Percentiles rank a stretch among this genome's conserved stretches.
Evolutionary conservation across 2,113 vertebrate species (phyloP).

Genomic region (Ictalurus punctatus): DNA sequence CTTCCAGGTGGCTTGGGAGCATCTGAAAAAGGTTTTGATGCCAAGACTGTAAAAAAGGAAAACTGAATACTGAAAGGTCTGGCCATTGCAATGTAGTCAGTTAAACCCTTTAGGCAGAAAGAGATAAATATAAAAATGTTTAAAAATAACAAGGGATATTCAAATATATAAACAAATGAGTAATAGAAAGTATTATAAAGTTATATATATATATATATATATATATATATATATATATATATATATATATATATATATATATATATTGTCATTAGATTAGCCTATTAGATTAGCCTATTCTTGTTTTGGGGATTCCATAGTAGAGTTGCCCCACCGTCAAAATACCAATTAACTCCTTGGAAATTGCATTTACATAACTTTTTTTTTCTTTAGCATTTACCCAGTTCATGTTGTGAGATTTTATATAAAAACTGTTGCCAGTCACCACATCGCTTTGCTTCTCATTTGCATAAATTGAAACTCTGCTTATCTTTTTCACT

Average conservation of each 20-base stretch:
- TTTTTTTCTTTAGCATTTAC: background rate
- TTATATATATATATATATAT: background rate
- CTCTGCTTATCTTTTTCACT: background rate
- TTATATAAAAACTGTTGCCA: background rate
- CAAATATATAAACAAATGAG: background rate
- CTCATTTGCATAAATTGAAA: slow-evolving; percentile 1
- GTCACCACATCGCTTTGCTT: background rate
- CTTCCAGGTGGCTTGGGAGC: background rate
- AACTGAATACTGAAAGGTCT: background rate
- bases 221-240: too few relatives aligned
- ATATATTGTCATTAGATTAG: background rate
- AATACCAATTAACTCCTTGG: background rate
- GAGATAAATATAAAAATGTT: background rate
- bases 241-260: too few relatives aligned
- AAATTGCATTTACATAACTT: background rate
- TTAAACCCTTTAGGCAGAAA: background rate
- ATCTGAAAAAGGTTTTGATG: background rate
- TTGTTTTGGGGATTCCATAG: background rate
- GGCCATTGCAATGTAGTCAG: background rate
- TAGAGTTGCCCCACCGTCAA: background rate
- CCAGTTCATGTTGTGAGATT: background rate
- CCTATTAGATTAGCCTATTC: background rate
- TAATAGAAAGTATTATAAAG: background rate
- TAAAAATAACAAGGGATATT: background rate
- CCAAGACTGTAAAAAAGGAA: background rate